Percentiles rank a stretch among this genome's conserved stretches.
Conservation (phyloP, 2,888 invertebrate genomes). For the Uropetala carovei region DNA sequence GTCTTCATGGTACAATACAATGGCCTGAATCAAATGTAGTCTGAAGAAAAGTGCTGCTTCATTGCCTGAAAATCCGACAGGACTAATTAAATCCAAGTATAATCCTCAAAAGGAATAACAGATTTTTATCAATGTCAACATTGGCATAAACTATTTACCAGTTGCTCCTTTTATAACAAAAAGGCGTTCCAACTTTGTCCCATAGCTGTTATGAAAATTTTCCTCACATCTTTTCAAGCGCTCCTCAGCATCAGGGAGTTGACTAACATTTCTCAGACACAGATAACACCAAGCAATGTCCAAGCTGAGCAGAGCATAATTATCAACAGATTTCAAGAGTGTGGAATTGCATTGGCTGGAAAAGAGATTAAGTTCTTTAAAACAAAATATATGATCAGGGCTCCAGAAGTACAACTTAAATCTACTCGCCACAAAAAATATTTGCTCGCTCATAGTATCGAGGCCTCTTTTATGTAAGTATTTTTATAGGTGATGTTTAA, state of each 20-base stretch:
- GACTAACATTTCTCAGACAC: conserved; percentile 83
- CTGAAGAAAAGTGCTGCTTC: conserved; percentile 87
- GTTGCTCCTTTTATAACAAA: conserved; percentile 79
- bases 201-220: conserved; percentile 82
- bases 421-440: no score
- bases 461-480: no score
- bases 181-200: conserved; percentile 80
- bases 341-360: conserved; percentile 81
- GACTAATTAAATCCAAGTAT: background rate
- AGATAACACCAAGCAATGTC: conserved; percentile 95
- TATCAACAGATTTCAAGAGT: conserved; percentile 85
- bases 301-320: conserved; percentile 88
- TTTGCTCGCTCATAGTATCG: no score
- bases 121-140: background rate
- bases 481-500: no score
- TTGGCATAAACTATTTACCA: conserved; percentile 73
- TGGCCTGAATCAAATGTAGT: conserved; percentile 87
- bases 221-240: conserved; percentile 83
- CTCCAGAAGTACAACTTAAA: background rate
- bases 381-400: background rate
- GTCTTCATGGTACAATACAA: conserved; percentile 87
- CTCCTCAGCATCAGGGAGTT: conserved; percentile 84
- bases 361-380: conserved; percentile 65
- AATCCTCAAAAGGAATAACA: background rate
- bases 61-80: conserved; percentile 76